phyloP scores from a whole-genome alignment of 1,140 invertebrate genomes.

The Chionoecetes opilio region DNA sequence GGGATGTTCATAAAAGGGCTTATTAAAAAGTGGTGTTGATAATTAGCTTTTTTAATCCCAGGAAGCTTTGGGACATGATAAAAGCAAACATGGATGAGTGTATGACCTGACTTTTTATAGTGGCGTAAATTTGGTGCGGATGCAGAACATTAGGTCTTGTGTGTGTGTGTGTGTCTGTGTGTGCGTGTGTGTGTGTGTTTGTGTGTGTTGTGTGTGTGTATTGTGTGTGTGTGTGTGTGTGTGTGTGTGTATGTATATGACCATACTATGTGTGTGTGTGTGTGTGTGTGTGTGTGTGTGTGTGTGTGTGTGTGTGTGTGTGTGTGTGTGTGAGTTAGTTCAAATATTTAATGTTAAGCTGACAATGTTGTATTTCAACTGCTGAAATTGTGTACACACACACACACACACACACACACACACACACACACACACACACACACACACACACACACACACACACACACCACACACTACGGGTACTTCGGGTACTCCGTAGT shows the following conservation, averaged over 20 bases:
- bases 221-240: background rate
- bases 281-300: constrained; percentile 36
- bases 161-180: background rate
- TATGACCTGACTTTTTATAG: too few species aligned
- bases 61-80: too few species aligned
- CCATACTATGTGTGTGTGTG: constrained; percentile 41
- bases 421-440: constrained; percentile 60
- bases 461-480: constrained; percentile 9
- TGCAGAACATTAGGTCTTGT: constrained; percentile 1
- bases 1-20: too few species aligned
- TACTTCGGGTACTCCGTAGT: too few species aligned
- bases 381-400: background rate
- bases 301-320: background rate
- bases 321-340: background rate
- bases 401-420: constrained; percentile 57
- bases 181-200: too few species aligned
- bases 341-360: too few species aligned
- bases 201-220: too few species aligned
- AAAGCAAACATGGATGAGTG: too few species aligned
- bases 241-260: background rate
- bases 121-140: too few species aligned
- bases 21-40: too few species aligned
- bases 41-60: too few species aligned
- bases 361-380: too few species aligned
- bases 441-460: constrained; percentile 44